Conservation (phyloP, 2,888 invertebrate species). For the Synergus gifuensis region DNA sequence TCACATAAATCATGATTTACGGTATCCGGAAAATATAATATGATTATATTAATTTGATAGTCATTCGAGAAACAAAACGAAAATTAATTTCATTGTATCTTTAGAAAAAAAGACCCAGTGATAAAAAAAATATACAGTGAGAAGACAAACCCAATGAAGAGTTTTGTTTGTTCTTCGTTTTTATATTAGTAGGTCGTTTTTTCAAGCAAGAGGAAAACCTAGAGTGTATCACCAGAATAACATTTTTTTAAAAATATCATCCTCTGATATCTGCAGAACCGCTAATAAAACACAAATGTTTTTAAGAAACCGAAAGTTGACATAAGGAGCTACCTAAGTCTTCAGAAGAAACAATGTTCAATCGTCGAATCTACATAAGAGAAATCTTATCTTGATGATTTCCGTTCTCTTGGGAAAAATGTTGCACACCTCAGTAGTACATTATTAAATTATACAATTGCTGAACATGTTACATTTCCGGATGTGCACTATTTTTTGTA, state of each 20-base stretch:
- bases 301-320: slow-evolving; percentile 34
- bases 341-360: slow-evolving; percentile 22
- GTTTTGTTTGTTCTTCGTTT: background rate
- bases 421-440: slow-evolving; percentile 11
- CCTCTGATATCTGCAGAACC: background rate
- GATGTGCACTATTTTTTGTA: background rate
- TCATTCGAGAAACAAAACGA: background rate
- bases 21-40: background rate
- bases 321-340: slow-evolving; percentile 9
- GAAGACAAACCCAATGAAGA: background rate
- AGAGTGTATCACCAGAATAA: background rate
- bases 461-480: background rate
- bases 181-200: background rate
- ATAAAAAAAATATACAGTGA: background rate
- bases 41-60: background rate
- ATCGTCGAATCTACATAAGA: background rate
- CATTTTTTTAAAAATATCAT: background rate
- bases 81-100: background rate
- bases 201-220: background rate
- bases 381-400: slow-evolving; percentile 35
- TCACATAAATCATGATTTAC: background rate
- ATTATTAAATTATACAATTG: slow-evolving; percentile 23
- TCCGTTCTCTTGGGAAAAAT: slow-evolving; percentile 28
- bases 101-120: background rate
- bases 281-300: slow-evolving; percentile 9